Evolutionary conservation across 2,888 invertebrate genomes (phyloP), one percentile per base, ranked within the genome.

Genomic region (Drosophila sordidula): DNA sequence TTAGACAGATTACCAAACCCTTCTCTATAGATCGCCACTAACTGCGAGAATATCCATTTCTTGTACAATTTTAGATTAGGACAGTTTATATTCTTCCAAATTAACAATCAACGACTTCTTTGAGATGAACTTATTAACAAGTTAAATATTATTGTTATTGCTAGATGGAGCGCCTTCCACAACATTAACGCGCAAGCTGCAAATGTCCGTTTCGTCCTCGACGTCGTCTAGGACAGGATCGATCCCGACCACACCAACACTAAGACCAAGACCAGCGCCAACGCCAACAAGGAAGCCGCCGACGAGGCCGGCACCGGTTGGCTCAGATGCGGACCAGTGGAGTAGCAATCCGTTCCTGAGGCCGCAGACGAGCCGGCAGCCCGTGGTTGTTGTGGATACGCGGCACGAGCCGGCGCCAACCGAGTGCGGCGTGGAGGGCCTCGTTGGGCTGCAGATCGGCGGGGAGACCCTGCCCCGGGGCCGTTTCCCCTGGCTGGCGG

Each of bases 401-500:
- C 55, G 44, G 0, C 9, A 38, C 0, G 45, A 58, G 0, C 26
- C 67, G 2, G 36, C 22, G 1, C 14, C 29, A 2, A 52, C 57
- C 4, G 67, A 87, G 38, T 90, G 90, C 34, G 90, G 90, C 0
- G 29, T 67, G 6, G 89, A 90, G 39, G 85, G 80, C 0, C 64
- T 84, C 0, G 26, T 72, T 11, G 80, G 75, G 2, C 52, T 82
- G n/a, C 75, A 85, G 44, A 36, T 56, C 47, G 89, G 89, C 0
- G 90, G 90, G 0, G 76, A 78, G 6, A 63, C 65, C 4, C 14
- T 89, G 11, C 65, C 70, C 4, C 90, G 93, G 14, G 78, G 76
- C 26, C 78, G 75, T 0, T 76, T 94, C 93, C 76, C 78, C 16
- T 76, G 76, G 76, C 34, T 76, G 56, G 65, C 76, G 1, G 78